Evolutionary conservation across 2,113 vertebrate genomes (phyloP).

Genomic region (Cyprinodon variegatus): DNA sequence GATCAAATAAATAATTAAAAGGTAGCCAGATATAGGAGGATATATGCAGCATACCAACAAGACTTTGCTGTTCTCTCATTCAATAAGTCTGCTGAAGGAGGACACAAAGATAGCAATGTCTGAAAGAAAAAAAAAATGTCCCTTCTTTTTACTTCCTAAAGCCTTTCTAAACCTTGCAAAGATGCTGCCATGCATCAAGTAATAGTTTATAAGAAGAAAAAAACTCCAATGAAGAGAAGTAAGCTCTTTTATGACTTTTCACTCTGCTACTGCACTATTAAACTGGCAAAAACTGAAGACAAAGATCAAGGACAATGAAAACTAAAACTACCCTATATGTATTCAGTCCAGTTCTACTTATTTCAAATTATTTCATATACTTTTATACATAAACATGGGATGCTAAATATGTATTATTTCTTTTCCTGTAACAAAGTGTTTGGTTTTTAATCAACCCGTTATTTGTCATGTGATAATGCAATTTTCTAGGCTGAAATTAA

Average conservation of each 20-base stretch:
- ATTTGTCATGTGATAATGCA: slow-evolving; percentile 58
- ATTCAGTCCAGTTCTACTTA: slow-evolving; percentile 37
- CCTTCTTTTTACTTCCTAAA: slow-evolving; percentile 26
- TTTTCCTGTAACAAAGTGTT: slow-evolving; percentile 21
- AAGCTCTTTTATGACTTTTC: slow-evolving; percentile 38
- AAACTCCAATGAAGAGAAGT: slow-evolving; percentile 37
- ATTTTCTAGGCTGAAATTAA: not conserved
- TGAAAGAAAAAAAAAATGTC: slow-evolving; percentile 43
- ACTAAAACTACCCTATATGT: not conserved
- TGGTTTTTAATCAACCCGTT: slow-evolving; percentile 35
- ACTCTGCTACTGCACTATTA: slow-evolving; percentile 33
- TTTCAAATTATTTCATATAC: slow-evolving; percentile 55
- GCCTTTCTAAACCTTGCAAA: slow-evolving; percentile 39
- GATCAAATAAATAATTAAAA: slow-evolving; percentile 4
- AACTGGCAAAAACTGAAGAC: slow-evolving; percentile 47
- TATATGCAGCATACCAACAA: slow-evolving; percentile 19
- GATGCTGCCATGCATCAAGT: slow-evolving; percentile 26
- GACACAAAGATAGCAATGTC: slow-evolving; percentile 32
- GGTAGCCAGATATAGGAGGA: slow-evolving; percentile 35
- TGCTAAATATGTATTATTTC: slow-evolving; percentile 25
- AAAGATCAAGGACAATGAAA: slow-evolving; percentile 35
- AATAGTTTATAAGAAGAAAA: slow-evolving; percentile 36
- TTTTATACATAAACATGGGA: slow-evolving; percentile 31
- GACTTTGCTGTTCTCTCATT: slow-evolving; percentile 28
- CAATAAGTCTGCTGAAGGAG: slow-evolving; percentile 28